phyloP scores from a whole-genome alignment of 2,888 invertebrate species.

The Limnephilus lunatus region DNA sequence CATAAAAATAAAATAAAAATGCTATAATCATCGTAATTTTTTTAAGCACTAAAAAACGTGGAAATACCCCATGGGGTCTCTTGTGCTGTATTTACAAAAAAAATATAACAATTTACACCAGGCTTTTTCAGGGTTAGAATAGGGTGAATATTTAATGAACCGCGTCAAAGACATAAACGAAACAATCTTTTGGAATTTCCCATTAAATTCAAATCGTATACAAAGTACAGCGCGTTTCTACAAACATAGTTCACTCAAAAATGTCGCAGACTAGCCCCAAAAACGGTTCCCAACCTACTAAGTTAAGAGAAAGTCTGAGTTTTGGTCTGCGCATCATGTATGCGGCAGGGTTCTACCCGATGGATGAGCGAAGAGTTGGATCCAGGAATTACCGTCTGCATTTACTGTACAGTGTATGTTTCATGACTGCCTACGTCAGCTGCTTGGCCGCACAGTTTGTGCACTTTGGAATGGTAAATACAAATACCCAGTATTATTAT shows the following conservation, averaged over 20 bases:
- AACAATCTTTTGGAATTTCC: background rate
- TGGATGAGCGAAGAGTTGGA: slow-evolving; percentile 31
- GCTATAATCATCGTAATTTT: too few relatives aligned
- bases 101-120: background rate
- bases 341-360: slow-evolving; percentile 48
- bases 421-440: slow-evolving; percentile 16
- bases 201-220: background rate
- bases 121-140: background rate
- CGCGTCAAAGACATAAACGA: background rate
- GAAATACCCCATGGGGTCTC: too few relatives aligned
- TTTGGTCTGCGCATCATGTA: slow-evolving; percentile 39
- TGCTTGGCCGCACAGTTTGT: slow-evolving; percentile 12
- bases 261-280: background rate
- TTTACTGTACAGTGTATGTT: slow-evolving; percentile 32
- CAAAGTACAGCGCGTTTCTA: background rate
- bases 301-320: slow-evolving; percentile 48
- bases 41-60: too few relatives aligned
- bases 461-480: slow-evolving; percentile 46
- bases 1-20: too few relatives aligned
- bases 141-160: background rate
- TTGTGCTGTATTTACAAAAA: too few relatives aligned
- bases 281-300: background rate
- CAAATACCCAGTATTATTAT: too few relatives aligned
- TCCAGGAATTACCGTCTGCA: background rate
- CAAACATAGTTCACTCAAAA: background rate